Conservation (phyloP, 2,888 invertebrate species). For the Bombylius major region DNA sequence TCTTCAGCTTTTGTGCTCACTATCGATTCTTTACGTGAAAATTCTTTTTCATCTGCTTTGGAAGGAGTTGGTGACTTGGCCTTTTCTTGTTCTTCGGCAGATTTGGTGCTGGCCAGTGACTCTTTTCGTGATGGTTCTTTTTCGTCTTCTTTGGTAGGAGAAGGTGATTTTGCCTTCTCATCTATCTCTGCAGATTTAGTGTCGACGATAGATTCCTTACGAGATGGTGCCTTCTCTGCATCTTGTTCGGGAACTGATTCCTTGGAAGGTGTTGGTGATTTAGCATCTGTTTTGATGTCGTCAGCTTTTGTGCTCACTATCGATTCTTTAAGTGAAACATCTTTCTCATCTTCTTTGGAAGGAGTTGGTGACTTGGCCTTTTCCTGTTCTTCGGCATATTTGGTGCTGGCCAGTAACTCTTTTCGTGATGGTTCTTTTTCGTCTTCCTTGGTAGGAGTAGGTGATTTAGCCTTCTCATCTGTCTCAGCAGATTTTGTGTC, state of each 20-base stretch:
- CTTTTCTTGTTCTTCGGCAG: background rate
- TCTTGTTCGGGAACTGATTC: too few species aligned
- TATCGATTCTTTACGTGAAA: conserved; percentile 22
- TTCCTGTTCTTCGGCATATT: conserved; percentile 16
- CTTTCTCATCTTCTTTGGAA: conserved; percentile 4
- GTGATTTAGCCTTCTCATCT: background rate
- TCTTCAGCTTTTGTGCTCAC: conserved; percentile 1
- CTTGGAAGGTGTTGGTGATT: background rate
- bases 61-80: background rate
- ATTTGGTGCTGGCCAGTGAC: background rate
- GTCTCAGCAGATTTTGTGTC: background rate
- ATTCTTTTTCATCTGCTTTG: conserved; percentile 7
- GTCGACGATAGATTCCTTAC: conserved; percentile 21
- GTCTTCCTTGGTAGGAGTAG: background rate
- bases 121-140: too few species aligned
- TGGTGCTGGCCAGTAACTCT: conserved; percentile 19
- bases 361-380: too few species aligned
- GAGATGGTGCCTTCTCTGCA: conserved; percentile 10
- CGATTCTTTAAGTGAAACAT: conserved; percentile 18
- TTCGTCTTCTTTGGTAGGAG: background rate
- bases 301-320: conserved; percentile 19
- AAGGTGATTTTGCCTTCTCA: conserved; percentile 8
- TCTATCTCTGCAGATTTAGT: conserved; percentile 1
- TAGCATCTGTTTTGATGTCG: conserved; percentile 11
- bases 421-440: conserved; percentile 15